Evolutionary conservation across 2,113 vertebrate genomes (phyloP).

Genomic region (Odontophorus gujanensis): DNA sequence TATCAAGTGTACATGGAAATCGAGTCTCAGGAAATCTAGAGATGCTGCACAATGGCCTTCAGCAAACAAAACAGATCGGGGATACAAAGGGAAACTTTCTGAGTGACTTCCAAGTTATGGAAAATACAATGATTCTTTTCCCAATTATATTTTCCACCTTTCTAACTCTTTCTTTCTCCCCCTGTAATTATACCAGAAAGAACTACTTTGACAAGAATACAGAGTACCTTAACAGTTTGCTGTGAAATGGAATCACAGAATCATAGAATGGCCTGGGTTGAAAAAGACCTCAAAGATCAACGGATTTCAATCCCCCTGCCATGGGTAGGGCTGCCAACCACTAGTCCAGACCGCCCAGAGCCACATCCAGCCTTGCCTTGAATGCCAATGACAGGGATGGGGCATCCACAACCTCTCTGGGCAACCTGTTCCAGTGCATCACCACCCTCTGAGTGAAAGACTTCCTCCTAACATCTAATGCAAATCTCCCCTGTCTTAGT

Average conservation of each 20-base stretch:
- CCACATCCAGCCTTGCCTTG: too few relatives aligned
- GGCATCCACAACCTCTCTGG: too few relatives aligned
- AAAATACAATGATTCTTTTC: background rate
- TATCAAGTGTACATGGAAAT: background rate
- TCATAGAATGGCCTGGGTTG: too few relatives aligned
- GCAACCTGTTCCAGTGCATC: too few relatives aligned
- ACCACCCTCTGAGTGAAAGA: too few relatives aligned
- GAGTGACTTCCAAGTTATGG: background rate
- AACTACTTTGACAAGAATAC: background rate
- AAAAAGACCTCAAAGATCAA: too few relatives aligned
- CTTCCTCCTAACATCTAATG: too few relatives aligned
- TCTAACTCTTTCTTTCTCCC: background rate
- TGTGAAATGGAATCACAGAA: background rate
- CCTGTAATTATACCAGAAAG: background rate
- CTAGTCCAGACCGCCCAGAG: too few relatives aligned
- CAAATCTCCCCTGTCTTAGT: too few relatives aligned
- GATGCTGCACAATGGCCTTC: background rate
- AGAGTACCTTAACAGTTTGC: background rate
- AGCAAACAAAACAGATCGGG: background rate
- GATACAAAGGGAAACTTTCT: background rate
- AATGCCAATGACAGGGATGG: too few relatives aligned
- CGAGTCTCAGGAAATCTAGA: background rate
- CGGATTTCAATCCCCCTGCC: too few relatives aligned
- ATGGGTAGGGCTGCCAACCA: too few relatives aligned
- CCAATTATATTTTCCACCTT: background rate